These are phyloP conservation scores for Chamaedrilus cognettii DNA, from an alignment of 2,888 invertebrate genomes.

Conservation along the genomic window DNA sequence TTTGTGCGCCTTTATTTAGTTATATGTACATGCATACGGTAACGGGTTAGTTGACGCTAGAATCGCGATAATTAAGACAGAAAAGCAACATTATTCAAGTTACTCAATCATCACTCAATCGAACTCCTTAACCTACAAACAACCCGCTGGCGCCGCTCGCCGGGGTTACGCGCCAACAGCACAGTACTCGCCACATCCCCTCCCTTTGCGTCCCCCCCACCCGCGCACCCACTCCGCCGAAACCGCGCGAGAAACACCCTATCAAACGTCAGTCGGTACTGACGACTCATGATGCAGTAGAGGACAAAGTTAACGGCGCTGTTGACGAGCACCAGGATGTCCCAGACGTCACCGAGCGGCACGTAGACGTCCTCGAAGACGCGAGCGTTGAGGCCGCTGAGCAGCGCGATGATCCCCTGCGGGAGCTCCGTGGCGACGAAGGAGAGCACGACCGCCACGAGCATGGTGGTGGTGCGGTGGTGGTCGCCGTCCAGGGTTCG, in stretches of 20 bases:
- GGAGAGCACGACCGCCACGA: conserved; percentile 81
- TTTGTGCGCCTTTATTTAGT: no score
- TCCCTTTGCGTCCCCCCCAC: background rate
- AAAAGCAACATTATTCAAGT: no score
- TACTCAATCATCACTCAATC: no score
- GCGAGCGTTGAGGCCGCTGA: conserved; percentile 54
- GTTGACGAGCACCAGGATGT: conserved; percentile 74
- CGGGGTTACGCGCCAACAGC: no score
- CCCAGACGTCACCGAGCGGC: conserved; percentile 77
- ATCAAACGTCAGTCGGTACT: conserved; percentile 63
- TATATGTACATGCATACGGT: no score
- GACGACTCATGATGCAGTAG: conserved; percentile 92
- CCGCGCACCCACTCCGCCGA: background rate
- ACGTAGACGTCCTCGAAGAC: conserved; percentile 68
- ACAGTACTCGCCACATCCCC: no score
- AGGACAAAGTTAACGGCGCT: conserved; percentile 57
- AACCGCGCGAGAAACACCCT: conserved; percentile 11
- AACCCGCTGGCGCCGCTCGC: no score
- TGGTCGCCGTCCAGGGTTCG: conserved; percentile 61
- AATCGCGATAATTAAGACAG: no score
- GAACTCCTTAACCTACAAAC: no score
- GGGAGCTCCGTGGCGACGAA: conserved; percentile 92
- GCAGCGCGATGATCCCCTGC: conserved; percentile 72
- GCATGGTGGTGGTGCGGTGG: conserved; percentile 81
- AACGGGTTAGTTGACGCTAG: no score